Percentiles rank a stretch among this genome's conserved stretches.
phyloP scores from a whole-genome alignment of 2,113 vertebrate genomes.

The Melozone crissalis region DNA sequence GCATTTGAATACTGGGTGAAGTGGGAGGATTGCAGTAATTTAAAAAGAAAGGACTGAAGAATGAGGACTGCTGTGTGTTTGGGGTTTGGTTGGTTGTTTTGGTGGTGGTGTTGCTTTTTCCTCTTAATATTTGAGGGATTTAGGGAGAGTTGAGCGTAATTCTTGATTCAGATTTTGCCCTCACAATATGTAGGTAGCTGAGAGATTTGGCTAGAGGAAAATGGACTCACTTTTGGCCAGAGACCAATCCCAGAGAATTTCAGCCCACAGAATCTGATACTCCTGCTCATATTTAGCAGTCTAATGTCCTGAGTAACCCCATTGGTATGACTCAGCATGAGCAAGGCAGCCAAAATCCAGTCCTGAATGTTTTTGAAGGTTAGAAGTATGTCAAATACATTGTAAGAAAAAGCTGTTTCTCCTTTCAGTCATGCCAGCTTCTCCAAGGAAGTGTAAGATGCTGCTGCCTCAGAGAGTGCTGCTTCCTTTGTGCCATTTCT shows the following conservation, averaged over 20 bases:
- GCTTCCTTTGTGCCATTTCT: not conserved
- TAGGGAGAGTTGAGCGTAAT: not conserved
- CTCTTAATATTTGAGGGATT: not conserved
- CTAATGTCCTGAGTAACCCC: not conserved
- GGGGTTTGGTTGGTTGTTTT: not conserved
- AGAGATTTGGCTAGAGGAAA: not conserved
- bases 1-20: not conserved
- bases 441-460: not conserved
- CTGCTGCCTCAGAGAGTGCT: not conserved
- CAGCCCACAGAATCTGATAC: conserved; percentile 52
- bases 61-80: not conserved
- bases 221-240: conserved; percentile 17
- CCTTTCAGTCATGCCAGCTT: not conserved
- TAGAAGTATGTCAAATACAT: conserved; percentile 12
- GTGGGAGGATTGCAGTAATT: not conserved
- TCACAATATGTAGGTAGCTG: not conserved
- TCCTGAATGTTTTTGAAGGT: conserved; percentile 49
- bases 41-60: not conserved
- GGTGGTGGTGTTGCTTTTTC: not conserved
- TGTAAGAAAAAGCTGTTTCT: not conserved
- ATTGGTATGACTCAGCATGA: conserved; percentile 25
- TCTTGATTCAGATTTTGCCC: not conserved
- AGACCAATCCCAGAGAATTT: conserved; percentile 39
- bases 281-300: conserved; percentile 50
- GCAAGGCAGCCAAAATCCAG: conserved; percentile 37